A percentile compares a stretch with the other conserved stretches of the same genome.
Evolutionary conservation across 53 echinoderm and acorn worm species (phyloP).

Genomic region (Echinarachnius parma): DNA sequence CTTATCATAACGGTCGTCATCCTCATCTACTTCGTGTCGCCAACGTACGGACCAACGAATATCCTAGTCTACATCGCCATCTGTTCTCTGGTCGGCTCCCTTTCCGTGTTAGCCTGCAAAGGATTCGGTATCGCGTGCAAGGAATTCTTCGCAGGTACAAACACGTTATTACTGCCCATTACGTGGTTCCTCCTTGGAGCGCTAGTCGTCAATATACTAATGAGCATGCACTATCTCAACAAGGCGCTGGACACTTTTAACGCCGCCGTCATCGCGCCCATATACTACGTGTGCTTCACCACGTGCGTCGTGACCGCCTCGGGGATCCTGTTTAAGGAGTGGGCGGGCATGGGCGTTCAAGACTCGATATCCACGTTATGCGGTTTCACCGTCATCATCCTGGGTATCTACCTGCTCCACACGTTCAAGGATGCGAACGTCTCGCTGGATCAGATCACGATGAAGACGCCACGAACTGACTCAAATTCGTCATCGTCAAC

Average conservation of each 20-base stretch:
- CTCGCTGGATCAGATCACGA: constrained; percentile 28
- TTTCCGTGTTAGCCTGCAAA: constrained; percentile 95
- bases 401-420: constrained; percentile 90
- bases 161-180: constrained; percentile 51
- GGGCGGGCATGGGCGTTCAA: constrained; percentile 57
- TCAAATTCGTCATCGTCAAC: not conserved
- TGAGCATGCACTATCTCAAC: constrained; percentile 93
- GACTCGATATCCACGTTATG: constrained; percentile 68
- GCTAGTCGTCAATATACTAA: constrained; percentile 72
- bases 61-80: constrained; percentile 93
- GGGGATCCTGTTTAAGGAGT: constrained; percentile 84
- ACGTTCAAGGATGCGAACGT: constrained; percentile 85
- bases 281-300: constrained; percentile 98
- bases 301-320: constrained; percentile 89
- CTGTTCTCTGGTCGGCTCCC: constrained; percentile 90
- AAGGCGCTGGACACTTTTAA: constrained; percentile 92
- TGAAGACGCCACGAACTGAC: not conserved
- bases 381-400: constrained; percentile 82
- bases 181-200: constrained; percentile 66
- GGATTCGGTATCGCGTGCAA: constrained; percentile 96
- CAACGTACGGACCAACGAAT: constrained; percentile 79
- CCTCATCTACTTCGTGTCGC: constrained; percentile 87
- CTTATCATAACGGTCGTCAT: constrained; percentile 59
- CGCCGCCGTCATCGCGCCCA: constrained; percentile 93
- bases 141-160: constrained; percentile 58